Evolutionary conservation across 2,113 vertebrate genomes (phyloP).

Genomic region (Cervus canadensis): DNA sequence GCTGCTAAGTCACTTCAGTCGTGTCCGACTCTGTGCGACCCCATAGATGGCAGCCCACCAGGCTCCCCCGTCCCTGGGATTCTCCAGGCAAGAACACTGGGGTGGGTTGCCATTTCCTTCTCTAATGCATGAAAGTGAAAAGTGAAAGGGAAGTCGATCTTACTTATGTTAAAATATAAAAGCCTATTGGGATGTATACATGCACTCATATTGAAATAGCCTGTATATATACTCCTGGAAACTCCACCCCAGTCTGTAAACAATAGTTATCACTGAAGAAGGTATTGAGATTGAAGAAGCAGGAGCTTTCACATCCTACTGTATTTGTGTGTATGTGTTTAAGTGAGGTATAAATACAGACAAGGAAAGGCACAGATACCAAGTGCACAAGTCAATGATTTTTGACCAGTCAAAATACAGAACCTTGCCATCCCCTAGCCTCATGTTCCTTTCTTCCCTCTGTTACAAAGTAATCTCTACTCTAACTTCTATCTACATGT

Average conservation of each 20-base stretch:
- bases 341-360: neutral
- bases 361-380: neutral
- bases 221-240: neutral
- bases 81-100: too few species aligned
- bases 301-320: neutral
- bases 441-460: neutral
- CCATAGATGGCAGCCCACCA: too few species aligned
- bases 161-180: conserved; percentile 11
- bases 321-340: neutral
- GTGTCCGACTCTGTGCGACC: too few species aligned
- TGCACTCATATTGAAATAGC: neutral
- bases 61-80: too few species aligned
- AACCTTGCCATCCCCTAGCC: neutral
- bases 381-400: neutral
- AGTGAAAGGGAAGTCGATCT: neutral
- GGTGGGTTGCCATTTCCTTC: too few species aligned
- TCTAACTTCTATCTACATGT: neutral
- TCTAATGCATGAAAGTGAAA: too few species aligned
- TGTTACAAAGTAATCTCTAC: neutral
- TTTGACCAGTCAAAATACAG: neutral
- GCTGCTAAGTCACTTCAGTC: too few species aligned
- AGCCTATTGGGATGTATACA: neutral
- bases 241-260: neutral
- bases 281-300: neutral
- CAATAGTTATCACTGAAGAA: neutral